Conservation (phyloP, 2,113 vertebrate genomes). For the Silurus glanis region DNA sequence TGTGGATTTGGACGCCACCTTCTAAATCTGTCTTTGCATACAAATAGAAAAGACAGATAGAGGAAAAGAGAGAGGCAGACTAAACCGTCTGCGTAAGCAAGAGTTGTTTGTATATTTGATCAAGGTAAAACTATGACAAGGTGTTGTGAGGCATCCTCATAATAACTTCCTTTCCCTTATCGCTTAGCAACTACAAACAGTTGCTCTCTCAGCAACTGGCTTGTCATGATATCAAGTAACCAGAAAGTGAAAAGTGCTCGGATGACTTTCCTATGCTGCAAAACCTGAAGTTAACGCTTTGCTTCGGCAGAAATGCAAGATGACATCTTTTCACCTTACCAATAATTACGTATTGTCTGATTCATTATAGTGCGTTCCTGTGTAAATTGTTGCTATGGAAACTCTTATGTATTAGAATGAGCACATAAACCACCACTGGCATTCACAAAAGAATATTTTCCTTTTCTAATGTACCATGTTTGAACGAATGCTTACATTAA, state of each 20-base stretch:
- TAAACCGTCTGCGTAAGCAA: slow-evolving; percentile 18
- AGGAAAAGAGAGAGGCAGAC: slow-evolving; percentile 5
- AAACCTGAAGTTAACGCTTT: neutral
- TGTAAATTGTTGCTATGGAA: neutral
- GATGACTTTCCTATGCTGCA: neutral
- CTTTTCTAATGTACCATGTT: neutral
- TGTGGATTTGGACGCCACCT: neutral
- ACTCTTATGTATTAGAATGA: neutral
- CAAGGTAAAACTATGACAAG: neutral
- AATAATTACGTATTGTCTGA: neutral
- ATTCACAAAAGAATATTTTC: neutral
- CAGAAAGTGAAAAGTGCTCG: neutral
- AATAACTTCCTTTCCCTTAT: slow-evolving; percentile 9
- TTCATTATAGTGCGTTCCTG: neutral
- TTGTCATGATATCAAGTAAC: neutral
- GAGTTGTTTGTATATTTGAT: neutral
- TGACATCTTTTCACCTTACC: neutral
- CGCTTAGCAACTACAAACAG: neutral
- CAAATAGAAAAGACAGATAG: neutral
- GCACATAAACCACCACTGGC: neutral
- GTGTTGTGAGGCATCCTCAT: neutral
- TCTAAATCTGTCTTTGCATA: slow-evolving; percentile 2
- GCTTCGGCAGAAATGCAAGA: neutral
- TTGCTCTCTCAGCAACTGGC: neutral
- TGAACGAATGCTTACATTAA: too few species aligned